These are phyloP conservation scores for Phalangium opilio DNA, from an alignment of 2,888 invertebrate species.

Conservation along the genomic window DNA sequence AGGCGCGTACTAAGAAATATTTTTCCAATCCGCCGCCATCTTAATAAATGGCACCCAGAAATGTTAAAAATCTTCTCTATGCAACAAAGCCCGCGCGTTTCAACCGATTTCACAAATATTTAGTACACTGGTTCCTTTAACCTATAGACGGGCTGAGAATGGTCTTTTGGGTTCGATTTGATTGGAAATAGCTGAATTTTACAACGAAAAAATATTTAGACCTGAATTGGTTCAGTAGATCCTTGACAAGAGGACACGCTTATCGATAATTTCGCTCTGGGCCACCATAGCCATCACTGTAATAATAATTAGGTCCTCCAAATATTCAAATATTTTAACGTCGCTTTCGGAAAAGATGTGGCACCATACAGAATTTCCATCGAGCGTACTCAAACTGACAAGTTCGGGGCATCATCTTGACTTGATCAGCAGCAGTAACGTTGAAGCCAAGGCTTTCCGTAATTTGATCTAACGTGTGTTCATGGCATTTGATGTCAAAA, in stretches of 20 bases:
- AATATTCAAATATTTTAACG: constrained; percentile 28
- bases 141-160: no score
- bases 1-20: no score
- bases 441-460: not conserved
- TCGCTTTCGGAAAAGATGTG: constrained; percentile 28
- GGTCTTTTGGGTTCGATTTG: no score
- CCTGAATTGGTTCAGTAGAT: constrained; percentile 24
- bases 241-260: constrained; percentile 30
- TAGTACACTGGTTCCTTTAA: no score
- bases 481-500: no score
- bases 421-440: constrained; percentile 24
- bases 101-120: no score
- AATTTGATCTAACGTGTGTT: no score
- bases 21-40: no score
- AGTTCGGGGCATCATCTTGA: constrained; percentile 25
- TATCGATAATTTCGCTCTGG: constrained; percentile 26
- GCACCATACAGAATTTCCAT: constrained; percentile 28
- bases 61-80: not conserved
- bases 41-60: no score
- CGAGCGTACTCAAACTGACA: constrained; percentile 29
- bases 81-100: no score
- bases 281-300: constrained; percentile 31
- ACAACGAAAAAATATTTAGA: no score
- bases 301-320: constrained; percentile 32
- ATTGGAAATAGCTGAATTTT: no score